Conservation (phyloP, 1,140 invertebrate genomes). For the Drosophila miranda region DNA sequence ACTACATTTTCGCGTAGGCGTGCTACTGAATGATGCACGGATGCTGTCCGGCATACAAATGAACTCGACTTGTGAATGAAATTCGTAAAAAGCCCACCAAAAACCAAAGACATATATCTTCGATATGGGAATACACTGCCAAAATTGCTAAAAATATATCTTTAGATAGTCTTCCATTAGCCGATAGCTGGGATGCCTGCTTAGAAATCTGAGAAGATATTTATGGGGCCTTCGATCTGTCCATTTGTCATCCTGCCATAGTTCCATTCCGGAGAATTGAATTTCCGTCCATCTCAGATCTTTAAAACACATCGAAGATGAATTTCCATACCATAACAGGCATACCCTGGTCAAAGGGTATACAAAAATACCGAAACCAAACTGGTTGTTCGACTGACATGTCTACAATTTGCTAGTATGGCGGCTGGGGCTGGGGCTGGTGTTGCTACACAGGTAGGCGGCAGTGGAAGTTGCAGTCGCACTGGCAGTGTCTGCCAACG, state of each 20-base stretch:
- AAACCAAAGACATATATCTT: not conserved
- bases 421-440: constrained; percentile 15
- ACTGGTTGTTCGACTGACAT: constrained; percentile 63
- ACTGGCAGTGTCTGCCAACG: constrained; percentile 47
- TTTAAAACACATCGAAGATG: too few species aligned
- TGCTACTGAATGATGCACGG: constrained; percentile 28
- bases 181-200: too few species aligned
- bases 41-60: constrained; percentile 70
- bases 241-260: too few species aligned
- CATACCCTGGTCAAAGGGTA: constrained; percentile 10
- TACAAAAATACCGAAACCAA: constrained; percentile 36
- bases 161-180: too few species aligned
- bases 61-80: constrained; percentile 72
- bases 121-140: constrained; percentile 13
- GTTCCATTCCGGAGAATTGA: not conserved
- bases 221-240: too few species aligned
- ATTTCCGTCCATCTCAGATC: not conserved
- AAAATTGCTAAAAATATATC: not conserved
- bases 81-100: constrained; percentile 10
- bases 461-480: not conserved
- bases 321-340: too few species aligned
- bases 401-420: constrained; percentile 54
- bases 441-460: constrained; percentile 39
- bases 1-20: constrained; percentile 71
- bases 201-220: too few species aligned